These are phyloP conservation scores for Astreopora myriophthalma DNA, from an alignment of 64 coral and sea anemone genomes.

Conservation along the genomic window DNA sequence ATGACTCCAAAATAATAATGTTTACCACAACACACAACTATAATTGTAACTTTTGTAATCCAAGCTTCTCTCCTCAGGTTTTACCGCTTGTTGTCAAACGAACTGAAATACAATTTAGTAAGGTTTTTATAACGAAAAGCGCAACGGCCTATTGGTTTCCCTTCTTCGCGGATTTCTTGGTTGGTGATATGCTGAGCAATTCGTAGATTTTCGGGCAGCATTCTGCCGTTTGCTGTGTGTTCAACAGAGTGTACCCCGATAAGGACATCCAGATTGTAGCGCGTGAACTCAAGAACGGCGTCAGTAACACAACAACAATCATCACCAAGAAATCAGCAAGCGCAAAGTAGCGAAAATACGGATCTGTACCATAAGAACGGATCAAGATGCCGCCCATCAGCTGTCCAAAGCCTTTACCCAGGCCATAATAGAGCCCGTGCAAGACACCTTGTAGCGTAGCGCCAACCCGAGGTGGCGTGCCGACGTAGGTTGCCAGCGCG, in stretches of 20 bases:
- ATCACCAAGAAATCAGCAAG: conserved; percentile 70
- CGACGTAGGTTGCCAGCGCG: conserved; percentile 83
- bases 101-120: not conserved
- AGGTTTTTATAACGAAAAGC: too few relatives aligned
- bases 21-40: too few relatives aligned
- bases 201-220: conserved; percentile 7
- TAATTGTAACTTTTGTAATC: too few relatives aligned
- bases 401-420: conserved; percentile 89
- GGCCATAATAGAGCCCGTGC: conserved; percentile 81
- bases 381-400: conserved; percentile 84
- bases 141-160: not conserved
- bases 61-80: too few relatives aligned
- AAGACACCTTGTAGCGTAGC: conserved; percentile 96
- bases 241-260: conserved; percentile 63
- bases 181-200: not conserved
- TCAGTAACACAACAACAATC: conserved; percentile 49
- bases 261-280: conserved; percentile 80
- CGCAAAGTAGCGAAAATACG: conserved; percentile 85
- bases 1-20: too few relatives aligned
- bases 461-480: conserved; percentile 82
- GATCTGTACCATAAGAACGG: conserved; percentile 40
- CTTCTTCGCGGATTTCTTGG: not conserved
- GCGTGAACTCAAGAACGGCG: conserved; percentile 31
- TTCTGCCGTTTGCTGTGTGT: not conserved
- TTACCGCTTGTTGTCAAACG: not conserved